Base-by-base conservation (phyloP, 2,888 invertebrate genomes). In the Trichopoda pennipes region DNA sequence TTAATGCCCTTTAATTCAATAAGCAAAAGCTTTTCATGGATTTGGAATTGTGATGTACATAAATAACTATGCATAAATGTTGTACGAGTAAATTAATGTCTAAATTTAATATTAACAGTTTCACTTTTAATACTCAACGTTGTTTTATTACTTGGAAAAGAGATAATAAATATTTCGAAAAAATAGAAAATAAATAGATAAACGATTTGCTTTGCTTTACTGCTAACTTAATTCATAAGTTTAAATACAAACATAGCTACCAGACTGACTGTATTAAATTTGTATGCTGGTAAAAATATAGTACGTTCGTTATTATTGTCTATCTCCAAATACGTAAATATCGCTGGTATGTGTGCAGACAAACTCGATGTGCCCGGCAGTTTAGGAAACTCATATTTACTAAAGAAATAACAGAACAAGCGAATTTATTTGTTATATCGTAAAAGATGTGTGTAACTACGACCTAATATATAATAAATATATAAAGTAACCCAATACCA, bases 71-170 rank as follows among this genome's bases (percentile, higher is more conserved):
- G 6, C 16, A 44, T 16, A 14, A 38, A 38, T 14, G 3, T 42
- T 42, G 16, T 42, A 42, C 2, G 16, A 14, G 12, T 14, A 14
- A 6, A 56, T 47, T 17, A 28, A 42, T 74, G 61, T 69, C 38
- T 68, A 28, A 69, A 63, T 74, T 55, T 68, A 68, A 63, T 66
- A 58, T 72, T 63, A 47, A 80, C n/a, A 73, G 69, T 68, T 79
- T 3, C n/a, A 44, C 16, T 44, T 16, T 74, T 23, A 66, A 66
- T 51, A 42, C 23, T 75, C 32, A 32, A 63, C 49, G 23, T 23
- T 32, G 53, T 32, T 68, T 16, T 75, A 47, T 60, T 53, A 64
- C 38, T 63, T 75, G 9, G 42, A 28, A 73, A 51, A 17, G 19
- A n/a, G 14, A 63, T 51, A 51, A 63, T 42, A 44, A 53, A 61